phyloP scores from a whole-genome alignment of 2,797 vertebrate genomes.

The Lacerta bilineata region DNA sequence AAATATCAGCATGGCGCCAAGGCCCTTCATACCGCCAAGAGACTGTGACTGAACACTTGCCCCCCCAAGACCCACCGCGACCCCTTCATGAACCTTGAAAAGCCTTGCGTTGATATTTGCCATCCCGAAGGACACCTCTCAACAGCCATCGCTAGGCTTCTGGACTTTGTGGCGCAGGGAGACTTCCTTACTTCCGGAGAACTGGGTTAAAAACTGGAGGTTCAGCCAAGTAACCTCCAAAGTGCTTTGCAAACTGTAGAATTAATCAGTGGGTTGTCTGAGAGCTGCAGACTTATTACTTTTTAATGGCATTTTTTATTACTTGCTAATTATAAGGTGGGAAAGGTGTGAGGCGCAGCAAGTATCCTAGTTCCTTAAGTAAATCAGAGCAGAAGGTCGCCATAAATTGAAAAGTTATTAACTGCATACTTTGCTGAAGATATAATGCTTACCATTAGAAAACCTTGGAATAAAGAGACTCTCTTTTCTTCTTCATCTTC shows the following conservation, averaged over 20 bases:
- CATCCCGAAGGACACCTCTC: neutral
- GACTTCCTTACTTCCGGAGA: neutral
- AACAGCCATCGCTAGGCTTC: neutral
- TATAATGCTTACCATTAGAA: slow-evolving; percentile 67
- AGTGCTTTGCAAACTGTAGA: slow-evolving; percentile 58
- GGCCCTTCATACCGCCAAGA: neutral
- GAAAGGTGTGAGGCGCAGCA: slow-evolving; percentile 61
- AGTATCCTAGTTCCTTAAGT: slow-evolving; percentile 64
- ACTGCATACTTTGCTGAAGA: slow-evolving; percentile 55
- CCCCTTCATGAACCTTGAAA: neutral
- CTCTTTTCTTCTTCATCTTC: neutral
- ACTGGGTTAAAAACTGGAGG: slow-evolving; percentile 50
- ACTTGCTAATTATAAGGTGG: slow-evolving; percentile 73
- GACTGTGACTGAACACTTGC: too few relatives aligned
- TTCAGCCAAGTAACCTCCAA: slow-evolving; percentile 55
- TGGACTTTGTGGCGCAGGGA: neutral
- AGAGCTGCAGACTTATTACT: slow-evolving; percentile 68
- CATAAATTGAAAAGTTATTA: slow-evolving; percentile 73
- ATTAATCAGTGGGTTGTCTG: slow-evolving; percentile 71
- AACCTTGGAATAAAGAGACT: slow-evolving; percentile 61
- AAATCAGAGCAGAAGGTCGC: slow-evolving; percentile 72
- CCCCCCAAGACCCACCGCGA: neutral
- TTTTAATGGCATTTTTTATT: slow-evolving; percentile 75
- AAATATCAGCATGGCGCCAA: neutral
- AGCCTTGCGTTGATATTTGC: neutral